Base-by-base conservation (phyloP, 2,888 invertebrate species). In the Spodoptera littoralis region DNA sequence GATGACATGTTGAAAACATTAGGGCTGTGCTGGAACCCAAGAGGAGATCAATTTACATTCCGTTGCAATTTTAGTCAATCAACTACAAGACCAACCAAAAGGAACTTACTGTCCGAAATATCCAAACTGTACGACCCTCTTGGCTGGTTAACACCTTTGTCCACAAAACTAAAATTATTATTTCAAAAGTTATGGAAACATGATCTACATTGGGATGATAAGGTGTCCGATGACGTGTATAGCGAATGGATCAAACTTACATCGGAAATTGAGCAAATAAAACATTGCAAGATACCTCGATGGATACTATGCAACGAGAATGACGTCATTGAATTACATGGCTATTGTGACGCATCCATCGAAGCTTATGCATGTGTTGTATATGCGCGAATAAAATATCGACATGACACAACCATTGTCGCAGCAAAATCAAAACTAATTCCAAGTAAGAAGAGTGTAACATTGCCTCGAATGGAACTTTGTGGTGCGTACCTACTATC, bases 41-140 rank as follows among this genome's bases (percentile, higher is more conserved):
- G 22, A 42, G 12, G 41, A 12, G 51, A 51, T 12, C 11, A 51
- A 22, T 51, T 51, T 6, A 42, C 24, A 24, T 24, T 24, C 4
- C n/a, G n/a, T n/a, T n/a, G n/a, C 24, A 24, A 24, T 42, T 6
- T 51, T 41, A 22, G 11, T 41, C 1, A 42, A 18, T 11, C n/a
- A 49, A 49, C 12, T 49, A 30, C 12, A 50, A 50, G 41, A 51
- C 41, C 11, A 42, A 51, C 13, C 2, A 47, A 47, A 42, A 18
- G 54, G 9, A 43, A 30, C 5, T 30, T 57, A 4, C 22, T 42
- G 8, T 36, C 36, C 5, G 49, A 58, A n/a, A 49, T 49, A 3
- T 47, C 47, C 4, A 47, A 47, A 11, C 11, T 47, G 22, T 47
- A 22, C 4, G 47, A 47, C 47, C 47, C 47, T 4, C 22, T 47